phyloP scores from a whole-genome alignment of 2,888 invertebrate genomes.

The Leptopilina drosophilae region DNA sequence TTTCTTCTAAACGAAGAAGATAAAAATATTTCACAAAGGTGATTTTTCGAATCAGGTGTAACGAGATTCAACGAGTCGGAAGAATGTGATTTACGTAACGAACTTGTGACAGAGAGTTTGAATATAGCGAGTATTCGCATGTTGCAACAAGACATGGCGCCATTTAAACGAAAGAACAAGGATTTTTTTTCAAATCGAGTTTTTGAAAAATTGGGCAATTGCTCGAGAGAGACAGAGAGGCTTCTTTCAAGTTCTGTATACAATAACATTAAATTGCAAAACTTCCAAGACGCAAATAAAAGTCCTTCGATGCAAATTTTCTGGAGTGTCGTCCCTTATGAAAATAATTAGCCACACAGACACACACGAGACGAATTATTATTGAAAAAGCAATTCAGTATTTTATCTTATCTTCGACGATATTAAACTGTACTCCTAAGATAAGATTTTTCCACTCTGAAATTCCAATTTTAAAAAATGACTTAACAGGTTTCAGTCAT shows the following conservation, averaged over 20 bases:
- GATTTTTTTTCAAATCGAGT: conserved; percentile 9
- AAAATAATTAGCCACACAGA: neutral
- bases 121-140: conserved; percentile 19
- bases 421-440: conserved; percentile 59
- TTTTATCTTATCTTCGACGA: conserved; percentile 65
- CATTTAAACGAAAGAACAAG: conserved; percentile 6
- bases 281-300: neutral
- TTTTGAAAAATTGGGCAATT: conserved; percentile 14
- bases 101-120: conserved; percentile 26
- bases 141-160: conserved; percentile 37
- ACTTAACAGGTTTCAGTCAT: conserved; percentile 1
- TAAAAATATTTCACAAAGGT: conserved; percentile 14
- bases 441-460: conserved; percentile 50
- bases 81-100: conserved; percentile 54
- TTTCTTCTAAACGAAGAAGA: neutral
- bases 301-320: neutral
- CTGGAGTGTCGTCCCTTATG: neutral
- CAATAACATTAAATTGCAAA: neutral
- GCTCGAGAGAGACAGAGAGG: neutral
- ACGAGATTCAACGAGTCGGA: conserved; percentile 46
- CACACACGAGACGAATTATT: conserved; percentile 45
- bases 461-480: conserved; percentile 18
- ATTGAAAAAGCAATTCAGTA: conserved; percentile 7
- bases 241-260: neutral
- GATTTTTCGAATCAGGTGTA: conserved; percentile 42